Percentiles rank a stretch among this genome's conserved stretches.
Evolutionary conservation across 1,140 invertebrate species (phyloP).

Genomic region (Lordiphosa clarofinis): DNA sequence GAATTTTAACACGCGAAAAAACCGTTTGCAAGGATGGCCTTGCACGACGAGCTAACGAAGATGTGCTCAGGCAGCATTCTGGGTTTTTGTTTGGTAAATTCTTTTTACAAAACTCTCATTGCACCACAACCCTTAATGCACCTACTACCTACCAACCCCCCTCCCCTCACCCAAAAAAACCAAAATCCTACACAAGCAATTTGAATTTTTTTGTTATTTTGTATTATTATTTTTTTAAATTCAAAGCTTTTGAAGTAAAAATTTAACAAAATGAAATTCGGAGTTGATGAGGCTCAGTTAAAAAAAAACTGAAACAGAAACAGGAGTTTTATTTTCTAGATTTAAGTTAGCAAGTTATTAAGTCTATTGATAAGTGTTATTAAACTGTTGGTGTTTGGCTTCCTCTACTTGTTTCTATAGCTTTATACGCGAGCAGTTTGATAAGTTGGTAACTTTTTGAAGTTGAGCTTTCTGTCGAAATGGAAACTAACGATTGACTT

Average conservation of each 20-base stretch:
- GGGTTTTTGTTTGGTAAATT: slow-evolving; percentile 80
- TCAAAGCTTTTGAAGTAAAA: slow-evolving; percentile 24
- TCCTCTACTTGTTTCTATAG: slow-evolving; percentile 19
- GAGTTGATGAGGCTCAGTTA: slow-evolving; percentile 54
- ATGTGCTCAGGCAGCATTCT: slow-evolving; percentile 79
- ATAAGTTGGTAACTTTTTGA: too few relatives aligned
- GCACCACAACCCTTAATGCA: slow-evolving; percentile 22
- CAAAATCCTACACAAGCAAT: slow-evolving; percentile 13
- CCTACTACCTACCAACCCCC: slow-evolving; percentile 11
- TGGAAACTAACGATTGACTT: too few relatives aligned
- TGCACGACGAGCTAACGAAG: slow-evolving; percentile 82
- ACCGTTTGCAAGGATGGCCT: slow-evolving; percentile 80
- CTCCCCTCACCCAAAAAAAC: slow-evolving; percentile 18
- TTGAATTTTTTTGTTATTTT: slow-evolving; percentile 20
- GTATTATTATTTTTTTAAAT: slow-evolving; percentile 2
- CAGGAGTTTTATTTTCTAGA: background rate
- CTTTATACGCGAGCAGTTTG: too few relatives aligned
- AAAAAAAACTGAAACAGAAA: slow-evolving; percentile 8
- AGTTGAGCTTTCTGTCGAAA: too few relatives aligned
- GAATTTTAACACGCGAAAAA: slow-evolving; percentile 82
- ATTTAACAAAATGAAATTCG: slow-evolving; percentile 66
- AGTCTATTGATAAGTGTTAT: slow-evolving; percentile 40
- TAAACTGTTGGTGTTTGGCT: slow-evolving; percentile 65
- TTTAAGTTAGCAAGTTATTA: slow-evolving; percentile 42
- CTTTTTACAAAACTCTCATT: slow-evolving; percentile 60